Base-by-base conservation (phyloP, 2,888 invertebrate genomes). In the Boloria euphrosyne region DNA sequence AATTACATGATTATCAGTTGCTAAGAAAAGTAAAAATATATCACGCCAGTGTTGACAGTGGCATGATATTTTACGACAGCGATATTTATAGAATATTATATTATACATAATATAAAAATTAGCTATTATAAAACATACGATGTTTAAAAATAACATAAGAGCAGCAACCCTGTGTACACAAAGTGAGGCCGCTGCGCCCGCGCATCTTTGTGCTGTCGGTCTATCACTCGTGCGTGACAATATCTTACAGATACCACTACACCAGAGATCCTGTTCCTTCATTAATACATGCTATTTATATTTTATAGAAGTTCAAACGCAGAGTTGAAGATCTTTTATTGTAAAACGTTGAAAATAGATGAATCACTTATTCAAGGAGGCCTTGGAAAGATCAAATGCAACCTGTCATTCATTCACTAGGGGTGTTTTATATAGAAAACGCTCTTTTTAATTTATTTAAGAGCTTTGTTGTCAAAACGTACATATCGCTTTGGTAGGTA, bases 201-300 rank as follows among this genome's bases (percentile, higher is more conserved):
- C 70, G 69, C 67, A 65, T 68, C 69, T 72, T 73, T 74, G 74
- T 73, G 61, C 68, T 69, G 73, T 71, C 72, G 61, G 68, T 71
- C 73, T 62, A 64, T 72, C 73, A 73, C 52, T 64, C 69, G 71
- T 66, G 73, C 71, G 71, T 73, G 73, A 73, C 74, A 73, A 73
- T 71, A 71, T 74, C 71, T 70, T 68, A 62, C 52, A 59, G 66
- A 66, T 53, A 69, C 22, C 57, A 57, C 57, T 57, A 57, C 18
- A 66, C 49, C 64, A 52, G 57, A 67, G 59, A 66, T 65, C 65
- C 69, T 62, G 65, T 67, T 63, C 66, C 65, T 69, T 62, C 62
- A 63, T 62, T 50, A 59, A 63, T 57, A 51, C 46, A 43, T 16
- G 62, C 51, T 66, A 57, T 62, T 47, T 58, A 43, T 62, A 55